phyloP scores from a whole-genome alignment of 2,113 vertebrate species.

The Microcebus lehilahytsara region DNA sequence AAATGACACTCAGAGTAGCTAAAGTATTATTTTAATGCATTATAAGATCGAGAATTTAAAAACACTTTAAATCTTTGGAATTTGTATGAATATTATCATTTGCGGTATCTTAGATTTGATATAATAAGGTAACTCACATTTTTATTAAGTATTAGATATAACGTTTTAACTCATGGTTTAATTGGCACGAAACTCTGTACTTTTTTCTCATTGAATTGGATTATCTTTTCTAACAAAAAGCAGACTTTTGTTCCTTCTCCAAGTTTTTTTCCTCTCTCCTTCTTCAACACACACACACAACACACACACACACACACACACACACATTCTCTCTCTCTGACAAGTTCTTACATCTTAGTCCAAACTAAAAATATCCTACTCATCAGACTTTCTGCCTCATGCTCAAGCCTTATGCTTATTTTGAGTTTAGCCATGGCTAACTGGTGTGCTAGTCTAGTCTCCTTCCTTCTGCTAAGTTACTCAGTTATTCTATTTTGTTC shows the following conservation, averaged over 20 bases:
- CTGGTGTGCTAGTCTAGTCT: background rate
- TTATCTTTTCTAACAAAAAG: conserved; percentile 5
- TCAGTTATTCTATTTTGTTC: background rate
- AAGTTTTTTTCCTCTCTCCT: background rate
- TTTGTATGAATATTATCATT: background rate
- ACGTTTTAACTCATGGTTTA: background rate
- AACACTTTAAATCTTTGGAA: background rate
- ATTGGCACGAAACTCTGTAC: background rate
- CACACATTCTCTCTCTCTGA: background rate
- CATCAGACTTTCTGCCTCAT: background rate
- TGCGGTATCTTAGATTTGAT: background rate
- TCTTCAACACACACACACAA: background rate
- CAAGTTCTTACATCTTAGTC: background rate
- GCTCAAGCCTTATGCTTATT: background rate
- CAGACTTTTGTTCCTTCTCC: background rate
- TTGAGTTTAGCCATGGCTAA: conserved; percentile 1
- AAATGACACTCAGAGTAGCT: background rate
- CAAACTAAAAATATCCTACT: conserved; percentile 32
- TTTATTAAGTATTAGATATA: background rate
- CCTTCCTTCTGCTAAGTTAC: background rate
- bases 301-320: background rate
- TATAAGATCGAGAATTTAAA: background rate
- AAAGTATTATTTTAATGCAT: background rate
- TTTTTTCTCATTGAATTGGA: background rate
- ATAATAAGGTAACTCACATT: background rate